Evolutionary conservation across 2,113 vertebrate genomes (phyloP).

Genomic region (Phrynosoma platyrhinos): DNA sequence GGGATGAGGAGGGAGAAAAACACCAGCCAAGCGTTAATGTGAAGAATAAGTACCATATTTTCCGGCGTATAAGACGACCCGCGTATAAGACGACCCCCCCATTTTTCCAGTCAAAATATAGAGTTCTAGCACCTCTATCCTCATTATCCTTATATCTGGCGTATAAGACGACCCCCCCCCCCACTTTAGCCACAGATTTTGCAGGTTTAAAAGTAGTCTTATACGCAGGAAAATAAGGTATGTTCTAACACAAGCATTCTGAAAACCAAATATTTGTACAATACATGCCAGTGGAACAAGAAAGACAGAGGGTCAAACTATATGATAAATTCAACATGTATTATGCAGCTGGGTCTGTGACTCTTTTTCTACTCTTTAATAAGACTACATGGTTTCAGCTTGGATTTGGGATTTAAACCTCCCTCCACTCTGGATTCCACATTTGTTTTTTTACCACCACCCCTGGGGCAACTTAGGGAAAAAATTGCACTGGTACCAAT

Average conservation of each 20-base stretch:
- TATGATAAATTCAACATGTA: neutral
- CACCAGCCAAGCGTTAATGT: neutral
- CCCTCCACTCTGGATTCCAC: too few species aligned
- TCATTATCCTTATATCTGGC: too few species aligned
- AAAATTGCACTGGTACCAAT: neutral
- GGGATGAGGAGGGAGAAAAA: neutral
- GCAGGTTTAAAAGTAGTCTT: too few species aligned
- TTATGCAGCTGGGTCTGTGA: neutral
- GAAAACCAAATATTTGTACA: slow-evolving; percentile 10
- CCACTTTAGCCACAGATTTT: too few species aligned
- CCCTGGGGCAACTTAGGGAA: neutral
- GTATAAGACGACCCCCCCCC: too few species aligned
- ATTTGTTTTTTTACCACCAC: neutral
- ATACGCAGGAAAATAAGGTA: too few species aligned
- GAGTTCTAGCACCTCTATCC: too few species aligned
- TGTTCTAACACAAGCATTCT: slow-evolving; percentile 28
- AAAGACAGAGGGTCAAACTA: slow-evolving; percentile 16
- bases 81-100: too few species aligned
- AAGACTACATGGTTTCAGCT: neutral
- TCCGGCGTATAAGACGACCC: too few species aligned
- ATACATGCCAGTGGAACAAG: neutral
- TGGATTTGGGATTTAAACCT: neutral
- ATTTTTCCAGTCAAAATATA: too few species aligned
- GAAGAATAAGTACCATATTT: slow-evolving; percentile 5
- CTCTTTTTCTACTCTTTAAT: neutral